Percentiles rank a stretch among this genome's conserved stretches.
phyloP scores from a whole-genome alignment of 1,140 invertebrate species.

The Oscheius sp. region DNA sequence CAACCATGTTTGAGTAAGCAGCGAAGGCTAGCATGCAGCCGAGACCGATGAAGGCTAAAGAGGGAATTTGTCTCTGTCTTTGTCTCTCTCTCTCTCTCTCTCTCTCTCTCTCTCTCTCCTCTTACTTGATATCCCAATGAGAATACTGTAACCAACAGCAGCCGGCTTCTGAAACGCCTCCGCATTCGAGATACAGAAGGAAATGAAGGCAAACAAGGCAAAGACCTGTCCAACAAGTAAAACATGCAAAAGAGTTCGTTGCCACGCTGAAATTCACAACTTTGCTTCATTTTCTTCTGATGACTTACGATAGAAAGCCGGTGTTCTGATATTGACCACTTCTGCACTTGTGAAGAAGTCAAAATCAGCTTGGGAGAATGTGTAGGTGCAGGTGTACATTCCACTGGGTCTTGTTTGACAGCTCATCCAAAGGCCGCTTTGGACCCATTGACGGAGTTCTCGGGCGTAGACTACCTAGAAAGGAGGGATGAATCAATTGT shows the following conservation, averaged over 20 bases:
- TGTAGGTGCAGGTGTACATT: slow-evolving; percentile 44
- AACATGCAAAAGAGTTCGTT: slow-evolving; percentile 31
- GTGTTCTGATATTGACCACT: slow-evolving; percentile 39
- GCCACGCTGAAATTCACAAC: slow-evolving; percentile 34
- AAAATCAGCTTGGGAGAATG: slow-evolving; percentile 38
- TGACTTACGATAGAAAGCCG: slow-evolving; percentile 38
- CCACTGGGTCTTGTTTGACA: slow-evolving; percentile 42
- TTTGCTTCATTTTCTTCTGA: background rate
- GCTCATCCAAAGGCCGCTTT: slow-evolving; percentile 40
- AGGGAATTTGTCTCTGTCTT: background rate
- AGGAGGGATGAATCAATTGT: background rate
- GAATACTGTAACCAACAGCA: slow-evolving; percentile 4
- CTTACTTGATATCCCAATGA: slow-evolving; percentile 18
- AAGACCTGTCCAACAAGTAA: slow-evolving; percentile 25
- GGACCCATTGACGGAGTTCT: slow-evolving; percentile 41
- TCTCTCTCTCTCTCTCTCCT: too few species aligned
- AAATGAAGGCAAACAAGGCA: slow-evolving; percentile 21
- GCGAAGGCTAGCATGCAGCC: slow-evolving; percentile 33
- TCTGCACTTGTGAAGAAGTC: slow-evolving; percentile 38
- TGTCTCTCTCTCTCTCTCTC: too few species aligned
- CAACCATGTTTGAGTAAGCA: slow-evolving; percentile 41
- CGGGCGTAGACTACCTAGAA: slow-evolving; percentile 38
- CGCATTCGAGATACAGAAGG: slow-evolving; percentile 22
- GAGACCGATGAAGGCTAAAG: slow-evolving; percentile 29
- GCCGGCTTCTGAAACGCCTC: background rate